Conservation (phyloP, 2,888 invertebrate genomes). For the Leucophenga montana region DNA sequence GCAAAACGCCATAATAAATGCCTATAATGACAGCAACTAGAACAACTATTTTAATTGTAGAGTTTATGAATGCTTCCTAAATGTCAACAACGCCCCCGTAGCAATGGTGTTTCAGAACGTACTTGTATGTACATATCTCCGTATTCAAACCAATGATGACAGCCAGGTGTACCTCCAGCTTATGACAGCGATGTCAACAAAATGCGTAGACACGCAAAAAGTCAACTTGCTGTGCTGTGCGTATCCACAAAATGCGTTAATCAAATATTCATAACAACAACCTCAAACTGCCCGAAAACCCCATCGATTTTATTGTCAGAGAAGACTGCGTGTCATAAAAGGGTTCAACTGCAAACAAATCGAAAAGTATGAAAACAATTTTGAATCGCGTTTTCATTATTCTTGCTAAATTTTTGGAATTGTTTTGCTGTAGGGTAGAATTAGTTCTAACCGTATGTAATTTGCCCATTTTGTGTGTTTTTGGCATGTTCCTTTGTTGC, state of each 20-base stretch:
- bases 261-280: conserved; percentile 62
- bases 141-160: no score
- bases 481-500: conserved; percentile 53
- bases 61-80: conserved; percentile 35
- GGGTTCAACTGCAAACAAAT: conserved; percentile 45
- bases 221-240: conserved; percentile 63
- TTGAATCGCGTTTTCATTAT: conserved; percentile 41
- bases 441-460: conserved; percentile 34
- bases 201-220: conserved; percentile 55
- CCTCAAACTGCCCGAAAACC: neutral
- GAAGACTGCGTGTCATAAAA: conserved; percentile 32
- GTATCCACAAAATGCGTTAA: conserved; percentile 63
- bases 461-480: conserved; percentile 45
- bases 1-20: neutral
- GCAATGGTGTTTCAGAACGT: neutral
- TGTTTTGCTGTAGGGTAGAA: no score
- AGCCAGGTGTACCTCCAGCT: conserved; percentile 39
- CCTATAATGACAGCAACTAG: conserved; percentile 5
- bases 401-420: conserved; percentile 47
- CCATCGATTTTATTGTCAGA: conserved; percentile 39
- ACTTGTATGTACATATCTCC: neutral
- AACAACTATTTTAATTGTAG: conserved; percentile 57
- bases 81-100: conserved; percentile 8
- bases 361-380: conserved; percentile 59
- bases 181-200: conserved; percentile 37